Base-by-base conservation (phyloP, 1,140 invertebrate species). In the Ylistrum balloti region DNA sequence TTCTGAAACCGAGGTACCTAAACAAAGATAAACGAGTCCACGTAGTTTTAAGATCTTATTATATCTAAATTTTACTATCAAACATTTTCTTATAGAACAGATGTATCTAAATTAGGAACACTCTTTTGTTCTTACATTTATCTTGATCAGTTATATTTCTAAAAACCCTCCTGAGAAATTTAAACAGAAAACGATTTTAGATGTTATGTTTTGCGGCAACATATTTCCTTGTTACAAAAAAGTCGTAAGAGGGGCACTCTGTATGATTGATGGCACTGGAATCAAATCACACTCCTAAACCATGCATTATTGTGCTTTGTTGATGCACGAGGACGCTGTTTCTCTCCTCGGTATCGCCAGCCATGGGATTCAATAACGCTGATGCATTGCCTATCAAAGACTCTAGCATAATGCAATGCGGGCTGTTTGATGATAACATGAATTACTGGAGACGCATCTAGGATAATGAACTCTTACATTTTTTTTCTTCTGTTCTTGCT, bases 271-370 rank as follows among this genome's bases (percentile, higher is more conserved):
- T 74, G 56, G 56, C n/a, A 9, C 56, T 7, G 1, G 56, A 28
- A 74, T 74, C 28, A 74, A 74, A 74, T 74, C 56, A n/a, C 56
- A 74, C 56, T n/a, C 56, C 56, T 74, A 74, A n/a, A 74, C 56
- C 56, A 74, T 28, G 56, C n/a, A 74, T 74, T 28, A 9, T 22
- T 5, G 5, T 11, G 2, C n/a, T 74, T n/a, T 28, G 56, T 28
- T n/a, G 45, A 74, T 74, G 56, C 56, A 74, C 56, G 56, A 74
- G 56, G 56, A n/a, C 22, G 22, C 22, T 5, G 56, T 28, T 7
- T 28, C 22, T n/a, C 22, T 28, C 5, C 56, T 74, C 56, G 0
- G 56, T 74, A 74, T n/a, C 5, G 9, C 22, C 56, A 28, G 56
- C 56, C n/a, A n/a, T 74, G n/a, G 56, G 17, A 74, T 74, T 74